phyloP scores from a whole-genome alignment of 2,113 vertebrate genomes.

The Chionodraco myersi region DNA sequence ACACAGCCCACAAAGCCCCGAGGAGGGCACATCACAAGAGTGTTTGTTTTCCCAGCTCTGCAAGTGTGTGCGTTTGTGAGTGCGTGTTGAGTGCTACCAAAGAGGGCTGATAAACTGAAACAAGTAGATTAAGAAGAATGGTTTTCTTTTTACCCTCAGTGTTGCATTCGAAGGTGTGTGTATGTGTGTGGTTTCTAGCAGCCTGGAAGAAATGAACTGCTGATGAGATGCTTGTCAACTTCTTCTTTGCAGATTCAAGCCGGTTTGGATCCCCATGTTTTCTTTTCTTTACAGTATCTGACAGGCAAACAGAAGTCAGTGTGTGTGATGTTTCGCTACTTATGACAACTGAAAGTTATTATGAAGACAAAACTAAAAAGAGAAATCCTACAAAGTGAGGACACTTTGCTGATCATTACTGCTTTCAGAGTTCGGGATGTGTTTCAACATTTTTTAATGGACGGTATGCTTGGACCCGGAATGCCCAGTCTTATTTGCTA shows the following conservation, averaged over 20 bases:
- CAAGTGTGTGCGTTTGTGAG: constrained; percentile 12
- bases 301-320: constrained; percentile 22
- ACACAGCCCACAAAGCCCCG: constrained; percentile 55
- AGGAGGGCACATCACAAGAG: constrained; percentile 63
- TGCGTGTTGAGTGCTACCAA: constrained; percentile 37
- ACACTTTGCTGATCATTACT: constrained; percentile 6
- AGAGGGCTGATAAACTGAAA: constrained; percentile 53
- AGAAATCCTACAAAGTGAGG: constrained; percentile 5
- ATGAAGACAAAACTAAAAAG: background rate
- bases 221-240: constrained; percentile 40
- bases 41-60: constrained; percentile 67
- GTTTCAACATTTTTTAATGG: background rate
- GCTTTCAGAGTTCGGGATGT: background rate
- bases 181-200: constrained; percentile 30
- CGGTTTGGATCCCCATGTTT: constrained; percentile 38
- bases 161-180: constrained; percentile 36
- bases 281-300: constrained; percentile 7
- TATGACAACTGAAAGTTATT: background rate
- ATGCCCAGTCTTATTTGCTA: background rate
- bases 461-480: background rate
- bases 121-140: constrained; percentile 64
- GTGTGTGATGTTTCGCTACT: background rate
- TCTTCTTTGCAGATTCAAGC: constrained; percentile 30
- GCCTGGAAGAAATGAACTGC: constrained; percentile 48
- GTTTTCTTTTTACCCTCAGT: constrained; percentile 43